Base-by-base conservation (phyloP, 2,113 vertebrate genomes). In the Anguilla japonica region DNA sequence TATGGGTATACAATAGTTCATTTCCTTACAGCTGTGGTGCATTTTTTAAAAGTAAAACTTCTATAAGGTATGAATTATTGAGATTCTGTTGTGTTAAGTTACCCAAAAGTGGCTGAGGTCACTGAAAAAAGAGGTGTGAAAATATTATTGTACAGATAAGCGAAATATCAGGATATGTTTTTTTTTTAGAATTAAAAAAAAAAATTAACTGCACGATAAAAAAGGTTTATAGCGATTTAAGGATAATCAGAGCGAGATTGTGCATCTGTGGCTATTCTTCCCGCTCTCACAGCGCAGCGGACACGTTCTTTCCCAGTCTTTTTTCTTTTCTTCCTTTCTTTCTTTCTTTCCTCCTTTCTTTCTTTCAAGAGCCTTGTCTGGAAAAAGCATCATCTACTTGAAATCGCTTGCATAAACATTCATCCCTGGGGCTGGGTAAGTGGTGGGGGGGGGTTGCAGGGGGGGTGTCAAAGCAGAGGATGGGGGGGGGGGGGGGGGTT, bases 351-450 rank as follows among this genome's bases (percentile, higher is more conserved):
- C 16, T 16, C 20, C n/a, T 86, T 71, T 87, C 46, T 84, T 11
- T 67, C 18, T 67, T 75, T 43, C 41, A 26, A 15, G 16, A 81
- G 79, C 29, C 41, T 86, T 53, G 78, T 81, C 87, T 87, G 87
- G 87, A 87, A 87, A 84, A 84, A 39, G 78, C 71, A 87, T 87
- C 78, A 84, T 56, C 53, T 40, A 41, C 34, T 26, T 84, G 40
- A 46, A 84, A 60, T 81, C 56, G 22, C 46, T 81, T 46, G 71
- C 50, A 41, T 29, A 84, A 60, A 79, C 83, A 78, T 82, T 84
- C 57, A 60, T 56, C 82, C 71, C 78, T 18, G 15, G 82, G 78
- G 79, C 46, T n/a, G 57, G 40, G 78, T 50, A 87, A 71, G 5
- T 22, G 82, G 26, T 20, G 39, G 41, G 60, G 43, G 63, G 18